Conservation (phyloP, 2,888 invertebrate species). For the Boloria selene region DNA sequence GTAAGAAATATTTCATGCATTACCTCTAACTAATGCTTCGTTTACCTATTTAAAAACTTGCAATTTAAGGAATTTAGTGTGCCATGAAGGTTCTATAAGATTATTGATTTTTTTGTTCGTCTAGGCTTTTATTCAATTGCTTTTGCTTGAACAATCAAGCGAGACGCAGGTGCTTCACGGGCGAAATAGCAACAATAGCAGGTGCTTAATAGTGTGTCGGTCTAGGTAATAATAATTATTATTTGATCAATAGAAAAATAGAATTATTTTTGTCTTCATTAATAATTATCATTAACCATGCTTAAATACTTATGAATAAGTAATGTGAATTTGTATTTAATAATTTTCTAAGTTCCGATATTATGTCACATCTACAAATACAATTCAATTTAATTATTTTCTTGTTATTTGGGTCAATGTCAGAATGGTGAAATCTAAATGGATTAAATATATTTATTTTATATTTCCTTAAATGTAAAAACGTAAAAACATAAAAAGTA, state of each 20-base stretch:
- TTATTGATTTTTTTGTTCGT: constrained; percentile 23
- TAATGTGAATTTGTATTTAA: too few species aligned
- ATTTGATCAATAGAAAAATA: background rate
- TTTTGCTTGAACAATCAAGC: constrained; percentile 34
- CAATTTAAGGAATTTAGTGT: background rate
- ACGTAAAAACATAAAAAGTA: too few species aligned
- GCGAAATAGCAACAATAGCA: constrained; percentile 39
- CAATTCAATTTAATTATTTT: too few species aligned
- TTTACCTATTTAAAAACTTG: background rate
- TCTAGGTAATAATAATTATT: background rate
- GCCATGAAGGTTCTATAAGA: background rate
- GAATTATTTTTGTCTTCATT: background rate
- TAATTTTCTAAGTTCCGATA: too few species aligned
- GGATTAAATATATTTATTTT: too few species aligned
- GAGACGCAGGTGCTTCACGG: constrained; percentile 38
- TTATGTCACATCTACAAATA: too few species aligned
- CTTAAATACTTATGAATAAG: too few species aligned
- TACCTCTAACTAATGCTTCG: background rate
- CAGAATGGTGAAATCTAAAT: too few species aligned
- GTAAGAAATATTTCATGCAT: background rate
- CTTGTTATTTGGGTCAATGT: too few species aligned
- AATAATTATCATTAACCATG: too few species aligned
- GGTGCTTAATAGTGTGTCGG: constrained; percentile 37
- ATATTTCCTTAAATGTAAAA: too few species aligned
- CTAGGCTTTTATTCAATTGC: constrained; percentile 25